Evolutionary conservation across 1,140 invertebrate species (phyloP).

Genomic region (Aphaenogaster rudis): DNA sequence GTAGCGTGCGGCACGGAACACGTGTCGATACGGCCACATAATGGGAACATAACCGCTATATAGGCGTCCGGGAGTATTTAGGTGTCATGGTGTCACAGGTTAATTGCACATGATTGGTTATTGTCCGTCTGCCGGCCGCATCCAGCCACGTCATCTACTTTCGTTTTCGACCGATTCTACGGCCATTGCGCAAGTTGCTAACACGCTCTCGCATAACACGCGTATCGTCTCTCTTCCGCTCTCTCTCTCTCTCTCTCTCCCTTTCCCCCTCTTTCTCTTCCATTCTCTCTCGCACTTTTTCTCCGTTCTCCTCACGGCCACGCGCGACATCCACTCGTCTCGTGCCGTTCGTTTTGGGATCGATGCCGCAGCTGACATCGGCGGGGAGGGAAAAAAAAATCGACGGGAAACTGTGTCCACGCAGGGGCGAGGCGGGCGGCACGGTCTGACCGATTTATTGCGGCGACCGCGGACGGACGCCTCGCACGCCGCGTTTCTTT

Average conservation of each 20-base stretch:
- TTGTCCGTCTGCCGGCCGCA: conserved; percentile 77
- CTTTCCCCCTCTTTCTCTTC: conserved; percentile 47
- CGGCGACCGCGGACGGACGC: conserved; percentile 63
- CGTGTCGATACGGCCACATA: conserved; percentile 85
- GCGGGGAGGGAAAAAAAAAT: conserved; percentile 64
- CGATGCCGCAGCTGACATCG: conserved; percentile 74
- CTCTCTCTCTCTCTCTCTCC: not conserved
- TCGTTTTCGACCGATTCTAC: conserved; percentile 69
- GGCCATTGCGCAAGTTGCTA: conserved; percentile 49
- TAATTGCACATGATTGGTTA: conserved; percentile 86
- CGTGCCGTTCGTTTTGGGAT: conserved; percentile 74
- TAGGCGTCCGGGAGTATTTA: conserved; percentile 82
- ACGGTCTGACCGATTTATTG: conserved; percentile 76
- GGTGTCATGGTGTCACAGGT: conserved; percentile 84
- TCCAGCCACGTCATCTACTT: conserved; percentile 74
- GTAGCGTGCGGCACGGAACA: conserved; percentile 78
- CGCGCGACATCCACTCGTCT: conserved; percentile 39
- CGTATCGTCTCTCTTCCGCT: conserved; percentile 27
- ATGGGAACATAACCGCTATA: conserved; percentile 84
- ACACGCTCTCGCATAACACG: conserved; percentile 13
- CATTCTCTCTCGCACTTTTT: conserved; percentile 23
- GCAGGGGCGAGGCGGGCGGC: conserved; percentile 40
- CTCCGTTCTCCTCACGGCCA: conserved; percentile 46
- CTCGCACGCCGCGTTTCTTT: conserved; percentile 65
- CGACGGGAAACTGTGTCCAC: conserved; percentile 69